Base-by-base conservation (phyloP, 2,113 vertebrate species). In the Speoplatyrhinus poulsoni region DNA sequence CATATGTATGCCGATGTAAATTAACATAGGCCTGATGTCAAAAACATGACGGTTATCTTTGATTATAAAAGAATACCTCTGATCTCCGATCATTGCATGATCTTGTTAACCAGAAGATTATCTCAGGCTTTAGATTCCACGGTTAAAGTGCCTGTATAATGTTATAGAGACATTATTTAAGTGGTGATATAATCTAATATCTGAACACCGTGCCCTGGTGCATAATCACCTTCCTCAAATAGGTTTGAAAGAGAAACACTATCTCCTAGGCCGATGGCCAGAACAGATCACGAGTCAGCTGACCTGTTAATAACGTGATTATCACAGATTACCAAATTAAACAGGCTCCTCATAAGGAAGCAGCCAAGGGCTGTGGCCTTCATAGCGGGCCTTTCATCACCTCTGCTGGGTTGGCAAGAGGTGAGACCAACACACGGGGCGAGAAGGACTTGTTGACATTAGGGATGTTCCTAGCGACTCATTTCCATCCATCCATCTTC, bases 251-350 rank as follows among this genome's bases (percentile, higher is more conserved):
- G 36, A 41, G 36, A 41, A 41, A 41, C 36, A 8, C 36, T 8
- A 41, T 6, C 36, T 6, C 36, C 36, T 41, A 5, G 7, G 36
- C 36, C 36, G 4, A 5, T 41, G 36, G 36, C 4, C 36, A 41
- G 36, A 41, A 7, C 19, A 53, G 52, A 70, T 33, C 75, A 83
- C 78, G 81, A 89, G 60, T 80, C 69, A 52, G 73, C 75, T 83
- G 86, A 87, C 86, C 89, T 92, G 90, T 75, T 91, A 90, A 92
- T 91, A 26, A 26, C 26, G 80, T 81, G 85, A 91, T 93, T 87
- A 91, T 67, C 55, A 46, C 66, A 77, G 80, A 87, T 89, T 89
- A 86, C 46, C 79, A 90, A 89, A 89, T 90, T 85, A 89, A 84
- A 72, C 3, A 0, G 76, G 82, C 47, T 86, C 87, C 84, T 80